Percentiles rank a stretch among this genome's conserved stretches.
Conservation (phyloP, 2,797 vertebrate genomes). For the Scolopax rusticola region DNA sequence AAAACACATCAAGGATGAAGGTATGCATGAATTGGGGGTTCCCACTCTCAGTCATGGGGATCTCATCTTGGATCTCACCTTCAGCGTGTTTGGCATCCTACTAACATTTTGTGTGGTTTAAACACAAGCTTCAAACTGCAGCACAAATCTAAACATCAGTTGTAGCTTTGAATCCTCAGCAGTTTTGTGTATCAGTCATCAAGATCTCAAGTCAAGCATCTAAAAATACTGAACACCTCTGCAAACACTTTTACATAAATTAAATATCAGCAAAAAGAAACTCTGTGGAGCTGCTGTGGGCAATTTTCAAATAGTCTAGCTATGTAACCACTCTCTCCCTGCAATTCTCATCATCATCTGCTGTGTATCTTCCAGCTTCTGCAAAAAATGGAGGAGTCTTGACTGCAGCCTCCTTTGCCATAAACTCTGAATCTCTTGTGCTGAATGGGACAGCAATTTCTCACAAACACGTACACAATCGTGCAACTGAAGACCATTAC, state of each 20-base stretch:
- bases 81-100: neutral
- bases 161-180: slow-evolving; percentile 20
- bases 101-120: neutral
- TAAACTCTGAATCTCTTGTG: neutral
- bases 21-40: neutral
- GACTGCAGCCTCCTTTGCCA: neutral
- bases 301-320: neutral
- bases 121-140: neutral
- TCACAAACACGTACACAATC: neutral
- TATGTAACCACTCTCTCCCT: neutral
- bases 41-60: neutral
- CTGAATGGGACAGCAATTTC: neutral
- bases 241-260: slow-evolving; percentile 45
- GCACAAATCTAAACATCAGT: neutral
- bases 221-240: slow-evolving; percentile 56
- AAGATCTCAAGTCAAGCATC: slow-evolving; percentile 41
- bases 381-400: neutral
- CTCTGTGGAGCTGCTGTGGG: neutral
- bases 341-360: slow-evolving; percentile 29
- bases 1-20: neutral
- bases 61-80: neutral
- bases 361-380: neutral
- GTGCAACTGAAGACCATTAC: neutral
- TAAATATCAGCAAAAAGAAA: slow-evolving; percentile 52
- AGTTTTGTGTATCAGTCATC: slow-evolving; percentile 21